These are phyloP conservation scores for Callorhinus ursinus DNA, from an alignment of 2,113 vertebrate species.

Conservation along the genomic window DNA sequence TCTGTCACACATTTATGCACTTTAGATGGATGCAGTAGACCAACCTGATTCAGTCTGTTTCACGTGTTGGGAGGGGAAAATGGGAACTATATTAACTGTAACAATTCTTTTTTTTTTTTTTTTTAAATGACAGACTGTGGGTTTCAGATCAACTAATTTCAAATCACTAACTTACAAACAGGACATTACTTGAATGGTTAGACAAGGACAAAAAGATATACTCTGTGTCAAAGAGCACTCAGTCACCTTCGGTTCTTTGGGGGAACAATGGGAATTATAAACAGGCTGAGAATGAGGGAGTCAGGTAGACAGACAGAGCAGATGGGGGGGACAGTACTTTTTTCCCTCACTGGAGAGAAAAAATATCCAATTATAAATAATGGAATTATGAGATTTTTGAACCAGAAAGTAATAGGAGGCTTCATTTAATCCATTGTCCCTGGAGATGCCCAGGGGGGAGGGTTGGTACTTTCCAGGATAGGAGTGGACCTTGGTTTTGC, in stretches of 20 bases:
- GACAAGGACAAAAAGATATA: not conserved
- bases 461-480: not conserved
- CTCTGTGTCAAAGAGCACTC: not conserved
- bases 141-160: not conserved
- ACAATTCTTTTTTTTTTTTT: not conserved
- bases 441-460: not conserved
- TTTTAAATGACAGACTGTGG: not conserved
- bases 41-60: not conserved
- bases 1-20: not conserved
- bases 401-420: not conserved
- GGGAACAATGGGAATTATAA: not conserved
- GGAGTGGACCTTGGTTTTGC: not conserved
- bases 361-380: not conserved
- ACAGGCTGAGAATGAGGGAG: constrained; percentile 9
- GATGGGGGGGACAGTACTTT: not conserved
- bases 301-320: not conserved
- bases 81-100: not conserved
- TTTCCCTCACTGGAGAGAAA: not conserved
- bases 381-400: constrained; percentile 39
- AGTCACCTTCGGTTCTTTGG: not conserved
- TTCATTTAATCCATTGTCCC: not conserved
- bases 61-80: not conserved
- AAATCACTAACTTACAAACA: not conserved
- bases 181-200: not conserved
- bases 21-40: not conserved